Percentiles rank a stretch among this genome's conserved stretches.
Evolutionary conservation across 1,140 invertebrate genomes (phyloP).

Genomic region (Lepidurus apus): DNA sequence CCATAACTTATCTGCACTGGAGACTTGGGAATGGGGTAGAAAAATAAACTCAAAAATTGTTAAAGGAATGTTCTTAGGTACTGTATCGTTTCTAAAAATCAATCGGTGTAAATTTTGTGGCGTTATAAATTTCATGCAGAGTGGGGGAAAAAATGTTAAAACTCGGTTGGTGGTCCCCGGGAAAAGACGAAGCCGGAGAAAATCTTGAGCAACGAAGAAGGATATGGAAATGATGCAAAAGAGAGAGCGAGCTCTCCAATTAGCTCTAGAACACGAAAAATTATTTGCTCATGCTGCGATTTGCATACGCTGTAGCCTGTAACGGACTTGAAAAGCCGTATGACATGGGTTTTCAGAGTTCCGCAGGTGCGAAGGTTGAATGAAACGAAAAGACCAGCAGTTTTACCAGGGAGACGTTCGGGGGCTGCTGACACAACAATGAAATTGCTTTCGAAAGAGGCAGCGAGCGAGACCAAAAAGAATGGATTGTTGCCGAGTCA

Average conservation of each 20-base stretch:
- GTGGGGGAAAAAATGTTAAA: neutral
- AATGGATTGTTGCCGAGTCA: neutral
- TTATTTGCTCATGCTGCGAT: neutral
- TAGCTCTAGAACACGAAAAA: neutral
- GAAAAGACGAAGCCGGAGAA: neutral
- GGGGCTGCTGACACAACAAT: neutral
- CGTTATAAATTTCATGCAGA: neutral
- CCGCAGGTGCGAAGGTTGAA: neutral
- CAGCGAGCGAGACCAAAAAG: neutral
- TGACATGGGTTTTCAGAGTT: neutral
- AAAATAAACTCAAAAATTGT: neutral
- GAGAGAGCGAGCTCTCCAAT: neutral
- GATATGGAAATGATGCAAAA: neutral
- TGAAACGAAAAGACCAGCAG: neutral
- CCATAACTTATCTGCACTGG: no score
- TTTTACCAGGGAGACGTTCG: neutral
- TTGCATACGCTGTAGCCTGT: neutral
- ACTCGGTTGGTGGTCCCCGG: neutral
- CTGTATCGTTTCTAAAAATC: neutral
- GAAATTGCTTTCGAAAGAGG: no score
- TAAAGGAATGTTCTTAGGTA: neutral
- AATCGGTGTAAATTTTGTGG: conserved; percentile 7
- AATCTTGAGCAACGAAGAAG: no score
- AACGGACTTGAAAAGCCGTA: neutral
- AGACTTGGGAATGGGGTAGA: no score